Evolutionary conservation across 2,888 invertebrate species (phyloP).

Genomic region (Aphrophora alni): DNA sequence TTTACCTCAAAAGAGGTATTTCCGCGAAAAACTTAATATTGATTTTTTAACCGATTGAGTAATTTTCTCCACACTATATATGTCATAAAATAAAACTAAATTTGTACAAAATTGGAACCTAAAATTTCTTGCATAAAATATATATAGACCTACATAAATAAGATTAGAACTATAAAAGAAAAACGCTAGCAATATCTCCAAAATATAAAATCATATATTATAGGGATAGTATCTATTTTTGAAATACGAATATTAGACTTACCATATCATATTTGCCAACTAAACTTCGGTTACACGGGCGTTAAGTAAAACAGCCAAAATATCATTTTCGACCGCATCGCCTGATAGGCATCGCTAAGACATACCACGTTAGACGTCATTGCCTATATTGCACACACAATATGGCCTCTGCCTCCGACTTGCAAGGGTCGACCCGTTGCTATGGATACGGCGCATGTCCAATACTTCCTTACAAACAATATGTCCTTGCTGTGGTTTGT

Average conservation of each 20-base stretch:
- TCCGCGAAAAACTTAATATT: too few relatives aligned
- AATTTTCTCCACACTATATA: too few relatives aligned
- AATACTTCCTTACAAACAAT: neutral
- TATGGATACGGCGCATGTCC: neutral
- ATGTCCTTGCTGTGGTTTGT: neutral
- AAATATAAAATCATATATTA: too few relatives aligned
- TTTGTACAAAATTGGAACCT: too few relatives aligned
- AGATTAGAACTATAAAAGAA: too few relatives aligned
- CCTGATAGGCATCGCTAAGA: neutral
- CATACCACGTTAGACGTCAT: neutral
- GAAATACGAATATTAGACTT: neutral
- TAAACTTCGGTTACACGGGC: neutral
- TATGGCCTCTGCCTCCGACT: neutral
- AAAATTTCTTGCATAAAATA: too few relatives aligned
- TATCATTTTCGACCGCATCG: neutral
- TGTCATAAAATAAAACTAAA: too few relatives aligned
- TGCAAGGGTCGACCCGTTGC: neutral
- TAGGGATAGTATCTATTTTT: too few relatives aligned
- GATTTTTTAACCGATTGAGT: too few relatives aligned
- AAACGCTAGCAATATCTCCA: too few relatives aligned
- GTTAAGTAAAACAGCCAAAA: neutral
- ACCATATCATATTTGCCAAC: neutral
- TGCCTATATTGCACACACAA: neutral
- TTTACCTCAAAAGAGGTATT: too few relatives aligned
- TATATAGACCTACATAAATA: too few relatives aligned